These are phyloP conservation scores for Ariolimax columbianus DNA, from an alignment of 2,888 invertebrate genomes.

Conservation along the genomic window DNA sequence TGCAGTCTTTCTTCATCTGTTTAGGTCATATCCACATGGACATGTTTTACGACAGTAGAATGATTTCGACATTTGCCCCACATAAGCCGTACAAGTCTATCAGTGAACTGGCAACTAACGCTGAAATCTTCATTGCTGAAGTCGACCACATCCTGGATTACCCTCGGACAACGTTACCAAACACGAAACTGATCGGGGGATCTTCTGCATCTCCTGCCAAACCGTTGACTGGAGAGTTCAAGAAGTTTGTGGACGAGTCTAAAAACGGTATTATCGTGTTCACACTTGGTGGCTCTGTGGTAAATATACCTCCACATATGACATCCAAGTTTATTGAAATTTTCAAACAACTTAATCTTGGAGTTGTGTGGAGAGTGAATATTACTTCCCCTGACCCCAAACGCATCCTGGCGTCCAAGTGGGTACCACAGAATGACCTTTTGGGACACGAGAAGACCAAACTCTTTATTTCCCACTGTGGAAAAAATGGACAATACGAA, in stretches of 20 bases:
- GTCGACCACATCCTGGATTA: conserved; percentile 59
- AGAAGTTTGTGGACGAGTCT: conserved; percentile 51
- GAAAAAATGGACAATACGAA: conserved; percentile 65
- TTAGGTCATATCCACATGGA: conserved; percentile 35
- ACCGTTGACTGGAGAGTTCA: conserved; percentile 53
- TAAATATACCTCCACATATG: conserved; percentile 44
- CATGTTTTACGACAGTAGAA: conserved; percentile 47
- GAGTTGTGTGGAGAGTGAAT: conserved; percentile 53
- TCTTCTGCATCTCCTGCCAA: conserved; percentile 57
- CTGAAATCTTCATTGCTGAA: conserved; percentile 56
- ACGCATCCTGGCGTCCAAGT: conserved; percentile 56
- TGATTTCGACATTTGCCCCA: conserved; percentile 55
- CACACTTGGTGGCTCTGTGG: conserved; percentile 59
- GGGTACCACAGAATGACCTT: conserved; percentile 66
- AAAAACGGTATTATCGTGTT: conserved; percentile 58
- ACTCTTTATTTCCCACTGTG: conserved; percentile 67
- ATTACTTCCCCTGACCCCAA: conserved; percentile 48
- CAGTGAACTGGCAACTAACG: conserved; percentile 44
- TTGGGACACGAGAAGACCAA: conserved; percentile 61
- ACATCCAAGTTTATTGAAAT: conserved; percentile 50
- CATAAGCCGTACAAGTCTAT: conserved; percentile 52
- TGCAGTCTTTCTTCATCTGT: conserved; percentile 27
- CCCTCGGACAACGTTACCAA: conserved; percentile 57
- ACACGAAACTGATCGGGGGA: conserved; percentile 59
- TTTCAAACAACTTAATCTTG: conserved; percentile 51